Conservation (phyloP, 2,888 invertebrate species). For the Bellardia pandia region DNA sequence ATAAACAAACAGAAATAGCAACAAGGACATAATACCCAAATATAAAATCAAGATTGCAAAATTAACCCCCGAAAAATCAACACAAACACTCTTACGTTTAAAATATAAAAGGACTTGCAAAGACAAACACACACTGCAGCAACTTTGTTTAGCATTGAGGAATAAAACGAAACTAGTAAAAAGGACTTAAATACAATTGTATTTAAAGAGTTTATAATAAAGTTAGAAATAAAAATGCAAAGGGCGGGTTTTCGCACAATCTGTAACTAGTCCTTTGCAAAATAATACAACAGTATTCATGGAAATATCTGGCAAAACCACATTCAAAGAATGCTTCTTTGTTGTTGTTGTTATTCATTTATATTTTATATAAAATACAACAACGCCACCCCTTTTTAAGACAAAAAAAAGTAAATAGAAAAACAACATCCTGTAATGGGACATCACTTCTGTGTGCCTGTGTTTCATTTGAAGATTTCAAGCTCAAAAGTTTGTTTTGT, state of each 20-base stretch:
- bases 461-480: slow-evolving; percentile 35
- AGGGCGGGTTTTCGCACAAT: slow-evolving; percentile 70
- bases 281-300: background rate
- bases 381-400: slow-evolving; percentile 49
- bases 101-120: slow-evolving; percentile 35
- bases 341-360: background rate
- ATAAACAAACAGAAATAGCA: slow-evolving; percentile 22
- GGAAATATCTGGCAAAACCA: slow-evolving; percentile 31
- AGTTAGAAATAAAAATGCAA: slow-evolving; percentile 48
- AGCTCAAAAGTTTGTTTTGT: slow-evolving; percentile 47
- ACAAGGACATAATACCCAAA: slow-evolving; percentile 46
- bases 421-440: slow-evolving; percentile 66
- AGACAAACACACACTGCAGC: background rate
- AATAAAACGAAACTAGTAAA: slow-evolving; percentile 44
- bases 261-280: slow-evolving; percentile 26
- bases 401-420: slow-evolving; percentile 44
- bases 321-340: slow-evolving; percentile 42
- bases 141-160: background rate
- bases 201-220: slow-evolving; percentile 44
- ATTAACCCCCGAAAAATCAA: slow-evolving; percentile 59
- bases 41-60: slow-evolving; percentile 65
- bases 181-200: slow-evolving; percentile 59
- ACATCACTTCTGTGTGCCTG: slow-evolving; percentile 35
- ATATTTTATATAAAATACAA: slow-evolving; percentile 17
- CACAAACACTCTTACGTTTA: background rate